phyloP scores from a whole-genome alignment of 2,888 invertebrate genomes.

The Drosophila pegasa region DNA sequence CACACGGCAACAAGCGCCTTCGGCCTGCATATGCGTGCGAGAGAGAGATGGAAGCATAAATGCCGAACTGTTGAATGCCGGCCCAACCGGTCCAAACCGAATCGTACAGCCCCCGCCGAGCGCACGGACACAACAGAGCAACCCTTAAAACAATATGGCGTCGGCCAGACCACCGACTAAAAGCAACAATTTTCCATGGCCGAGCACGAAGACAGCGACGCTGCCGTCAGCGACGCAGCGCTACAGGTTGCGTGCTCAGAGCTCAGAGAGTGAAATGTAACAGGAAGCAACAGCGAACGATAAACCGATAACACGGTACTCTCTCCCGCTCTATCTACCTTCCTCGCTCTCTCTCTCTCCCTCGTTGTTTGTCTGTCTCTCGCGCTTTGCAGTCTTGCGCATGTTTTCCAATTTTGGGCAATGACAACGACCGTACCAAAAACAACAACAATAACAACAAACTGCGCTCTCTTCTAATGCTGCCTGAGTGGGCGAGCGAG shows the following conservation, averaged over 20 bases:
- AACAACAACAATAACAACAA: slow-evolving; percentile 38
- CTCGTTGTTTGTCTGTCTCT: slow-evolving; percentile 8
- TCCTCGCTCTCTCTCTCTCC: neutral
- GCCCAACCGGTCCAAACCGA: slow-evolving; percentile 44
- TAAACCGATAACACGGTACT: slow-evolving; percentile 59
- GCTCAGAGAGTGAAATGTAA: slow-evolving; percentile 40
- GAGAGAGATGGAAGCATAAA: slow-evolving; percentile 44
- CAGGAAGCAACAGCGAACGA: slow-evolving; percentile 52
- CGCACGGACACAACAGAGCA: slow-evolving; percentile 36
- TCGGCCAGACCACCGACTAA: slow-evolving; percentile 49
- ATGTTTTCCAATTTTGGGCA: slow-evolving; percentile 66
- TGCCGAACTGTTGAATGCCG: slow-evolving; percentile 83
- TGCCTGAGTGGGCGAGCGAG: slow-evolving; percentile 21
- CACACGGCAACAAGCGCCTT: slow-evolving; percentile 13
- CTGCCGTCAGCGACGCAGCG: slow-evolving; percentile 27
- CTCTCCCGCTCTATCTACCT: slow-evolving; percentile 10
- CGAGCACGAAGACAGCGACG: slow-evolving; percentile 4
- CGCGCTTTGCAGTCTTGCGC: slow-evolving; percentile 44
- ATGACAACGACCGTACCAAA: slow-evolving; percentile 49
- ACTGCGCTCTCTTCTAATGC: slow-evolving; percentile 32
- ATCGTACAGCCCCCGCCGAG: slow-evolving; percentile 54
- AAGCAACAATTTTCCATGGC: slow-evolving; percentile 65
- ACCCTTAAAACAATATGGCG: slow-evolving; percentile 78
- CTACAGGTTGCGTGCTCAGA: slow-evolving; percentile 72
- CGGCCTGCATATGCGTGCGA: neutral